Evolutionary conservation across 2,888 invertebrate species (phyloP), one percentile per base, ranked within the genome.

Genomic region (Panzeria rudis): DNA sequence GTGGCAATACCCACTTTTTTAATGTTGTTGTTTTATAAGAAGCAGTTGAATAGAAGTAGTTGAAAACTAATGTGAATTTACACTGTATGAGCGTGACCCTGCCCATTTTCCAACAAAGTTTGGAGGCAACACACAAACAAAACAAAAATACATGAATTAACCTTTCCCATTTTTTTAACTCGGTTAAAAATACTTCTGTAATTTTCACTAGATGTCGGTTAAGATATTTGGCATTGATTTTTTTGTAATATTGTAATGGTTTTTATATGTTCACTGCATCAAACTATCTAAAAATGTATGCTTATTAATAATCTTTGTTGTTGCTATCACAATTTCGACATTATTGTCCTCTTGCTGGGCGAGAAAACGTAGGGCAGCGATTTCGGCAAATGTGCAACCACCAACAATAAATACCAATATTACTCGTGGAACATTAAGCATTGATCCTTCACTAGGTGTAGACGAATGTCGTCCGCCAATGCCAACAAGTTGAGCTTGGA

Each of bases 341-440:
- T 96, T 96, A 7, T 96, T 95, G 83, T 96, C 96, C 90, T 96
- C 96, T 90, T 96, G 95, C 87, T 95, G 95, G 13, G 96, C 95
- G 23, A 96, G 93, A 88, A 95, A 96, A 82, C 96, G 93, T 11
- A 97, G 90, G 0, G 96, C 96, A 0, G 96, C 96, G 89, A 97
- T 96, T 93, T 99, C 99, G 1, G 98, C 97, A 93, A 96, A 98
- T 0, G 99, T 99, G 91, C 98, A 97, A 0, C 99, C 99, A 5
- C 99, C 99, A 17, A 99, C 95, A 91, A 99, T 98, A 92, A 98
- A 98, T 0, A 99, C 97, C 0, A 99, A 93, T 9, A 98, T 95
- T 3, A 98, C 96, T 87, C 91, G 89, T 56, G 90, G 90, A 75
- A 89, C 88, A 85, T 93, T 89, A 72, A 91, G 88, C 73, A 91